Evolutionary conservation across 2,888 invertebrate genomes (phyloP), one percentile per base, ranked within the genome.

Genomic region (Dorcus parallelipipedus): DNA sequence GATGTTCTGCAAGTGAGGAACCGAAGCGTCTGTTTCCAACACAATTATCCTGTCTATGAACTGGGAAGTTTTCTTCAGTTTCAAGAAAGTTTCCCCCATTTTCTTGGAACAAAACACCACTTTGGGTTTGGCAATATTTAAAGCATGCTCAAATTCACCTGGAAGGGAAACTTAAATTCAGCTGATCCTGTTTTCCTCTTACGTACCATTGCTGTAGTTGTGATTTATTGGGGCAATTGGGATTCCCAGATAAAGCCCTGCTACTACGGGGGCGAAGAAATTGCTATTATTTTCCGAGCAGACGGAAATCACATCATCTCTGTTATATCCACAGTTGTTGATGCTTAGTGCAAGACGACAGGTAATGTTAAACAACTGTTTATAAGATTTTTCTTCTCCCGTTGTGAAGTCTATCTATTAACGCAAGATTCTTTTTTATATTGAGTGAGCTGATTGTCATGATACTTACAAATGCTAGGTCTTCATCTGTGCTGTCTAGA

Each of bases 81-180:
- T 82, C 57, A 80, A 72, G 39, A 86, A 73, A 54, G 81, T 82
- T 59, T 82, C 79, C 5, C 83, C 73, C n/a, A 82, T 81, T 33
- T 79, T 72, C 9, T 81, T 80, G 0, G 89, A 88, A 38, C 84
- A 83, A 71, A 90, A 86, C 63, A 89, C 81, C 50, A 84, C 76
- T 71, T 84, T 85, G 48, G 90, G 89, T 69, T 84, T 85, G 1
- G 86, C 85, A 58, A 89, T 83, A 56, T 81, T 82, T 2, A 87
- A 69, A 20, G 85, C 78, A 69, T 89, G 89, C 43, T 61, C 57
- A 33, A 71, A 47, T 63, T 73, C 72, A 5, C 57, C 57, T 9
- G 80, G 79, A 1, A 88, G 26, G 26, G 0, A 33, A 6, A 7
- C 3, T 33, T 33, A 6, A 33, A 33, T 1, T 4, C 7, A 33